These are phyloP conservation scores for Epicauta chinensis DNA, from an alignment of 1,140 invertebrate species.

Conservation along the genomic window DNA sequence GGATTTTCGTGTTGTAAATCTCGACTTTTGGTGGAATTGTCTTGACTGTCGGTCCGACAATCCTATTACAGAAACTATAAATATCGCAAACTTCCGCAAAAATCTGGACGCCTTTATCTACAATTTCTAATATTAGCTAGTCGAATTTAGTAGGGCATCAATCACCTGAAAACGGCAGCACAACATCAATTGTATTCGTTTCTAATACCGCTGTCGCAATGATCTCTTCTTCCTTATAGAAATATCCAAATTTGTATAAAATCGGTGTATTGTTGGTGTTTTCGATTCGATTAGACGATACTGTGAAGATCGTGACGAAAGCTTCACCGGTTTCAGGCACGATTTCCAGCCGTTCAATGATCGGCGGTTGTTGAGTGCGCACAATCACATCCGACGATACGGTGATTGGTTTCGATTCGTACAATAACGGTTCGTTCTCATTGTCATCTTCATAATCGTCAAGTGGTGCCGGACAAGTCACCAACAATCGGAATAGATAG, in stretches of 20 bases:
- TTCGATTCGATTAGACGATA: neutral
- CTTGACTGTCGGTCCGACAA: conserved; percentile 12
- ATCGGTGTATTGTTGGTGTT: neutral
- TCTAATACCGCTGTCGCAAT: conserved; percentile 10
- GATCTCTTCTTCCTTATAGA: conserved; percentile 8
- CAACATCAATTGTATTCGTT: conserved; percentile 6
- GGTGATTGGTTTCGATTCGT: neutral
- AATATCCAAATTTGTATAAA: conserved; percentile 23
- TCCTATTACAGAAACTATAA: conserved; percentile 8
- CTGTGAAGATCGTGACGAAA: conserved; percentile 2
- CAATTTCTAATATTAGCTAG: neutral
- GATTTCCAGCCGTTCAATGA: neutral
- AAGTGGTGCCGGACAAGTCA: conserved; percentile 11
- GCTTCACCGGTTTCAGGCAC: conserved; percentile 1
- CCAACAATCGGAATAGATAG: conserved; percentile 14
- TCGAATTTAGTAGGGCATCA: neutral
- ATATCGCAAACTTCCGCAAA: conserved; percentile 20
- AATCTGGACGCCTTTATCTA: conserved; percentile 18
- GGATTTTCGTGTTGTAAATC: too few species aligned
- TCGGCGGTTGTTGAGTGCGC: conserved; percentile 6
- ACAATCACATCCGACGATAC: conserved; percentile 1
- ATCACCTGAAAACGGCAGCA: conserved; percentile 16
- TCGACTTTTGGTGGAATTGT: conserved; percentile 1
- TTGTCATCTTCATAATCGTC: conserved; percentile 7
- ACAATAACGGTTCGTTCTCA: conserved; percentile 2